phyloP scores from a whole-genome alignment of 2,797 vertebrate species.

The Falco columbarius region DNA sequence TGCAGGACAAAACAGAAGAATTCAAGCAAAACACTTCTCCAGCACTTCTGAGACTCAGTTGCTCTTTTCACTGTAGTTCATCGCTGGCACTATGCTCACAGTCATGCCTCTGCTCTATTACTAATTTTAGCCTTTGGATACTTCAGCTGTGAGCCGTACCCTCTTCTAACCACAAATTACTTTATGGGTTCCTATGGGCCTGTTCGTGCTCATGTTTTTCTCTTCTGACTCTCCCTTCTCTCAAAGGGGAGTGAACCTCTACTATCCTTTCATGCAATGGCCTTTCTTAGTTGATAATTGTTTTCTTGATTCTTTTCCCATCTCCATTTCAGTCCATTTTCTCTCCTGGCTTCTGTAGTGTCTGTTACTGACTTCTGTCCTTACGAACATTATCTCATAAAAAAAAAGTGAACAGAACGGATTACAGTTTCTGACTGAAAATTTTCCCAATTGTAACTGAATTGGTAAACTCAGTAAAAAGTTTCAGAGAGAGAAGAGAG shows the following conservation, averaged over 20 bases:
- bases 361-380: neutral
- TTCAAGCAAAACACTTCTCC: neutral
- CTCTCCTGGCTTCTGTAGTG: neutral
- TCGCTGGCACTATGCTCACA: neutral
- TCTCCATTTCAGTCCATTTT: neutral
- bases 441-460: neutral
- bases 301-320: neutral
- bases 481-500: neutral
- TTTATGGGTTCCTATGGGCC: neutral
- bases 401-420: neutral
- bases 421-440: neutral
- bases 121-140: conserved; percentile 49
- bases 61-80: neutral
- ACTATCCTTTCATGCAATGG: neutral
- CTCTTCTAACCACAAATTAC: conserved; percentile 32
- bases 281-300: neutral
- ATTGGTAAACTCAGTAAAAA: neutral
- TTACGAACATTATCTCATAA: neutral
- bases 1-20: neutral
- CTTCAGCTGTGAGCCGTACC: neutral
- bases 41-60: neutral
- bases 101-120: neutral
- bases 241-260: neutral
- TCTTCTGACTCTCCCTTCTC: neutral
- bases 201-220: neutral